Conservation (phyloP, 1,140 invertebrate genomes). For the Tetragnatha versicolor region DNA sequence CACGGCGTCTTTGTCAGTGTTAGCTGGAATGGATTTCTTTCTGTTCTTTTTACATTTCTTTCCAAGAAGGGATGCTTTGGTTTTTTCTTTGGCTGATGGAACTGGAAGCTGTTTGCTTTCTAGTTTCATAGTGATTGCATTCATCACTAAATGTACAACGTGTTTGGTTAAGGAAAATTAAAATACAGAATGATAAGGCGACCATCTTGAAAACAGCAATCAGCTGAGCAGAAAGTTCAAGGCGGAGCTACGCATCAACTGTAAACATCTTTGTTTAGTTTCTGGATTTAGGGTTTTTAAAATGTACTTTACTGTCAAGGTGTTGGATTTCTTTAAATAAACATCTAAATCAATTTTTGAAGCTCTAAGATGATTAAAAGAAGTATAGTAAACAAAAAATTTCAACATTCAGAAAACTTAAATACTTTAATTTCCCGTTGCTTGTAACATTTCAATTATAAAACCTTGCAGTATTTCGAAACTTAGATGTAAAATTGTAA, state of each 20-base stretch:
- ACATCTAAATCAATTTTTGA: too few relatives aligned
- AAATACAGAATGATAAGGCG: conserved; percentile 25
- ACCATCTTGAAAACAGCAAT: conserved; percentile 53
- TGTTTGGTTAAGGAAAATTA: conserved; percentile 36
- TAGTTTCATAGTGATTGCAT: conserved; percentile 52
- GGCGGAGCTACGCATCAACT: conserved; percentile 43
- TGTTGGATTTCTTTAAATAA: too few relatives aligned
- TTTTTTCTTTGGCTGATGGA: conserved; percentile 20
- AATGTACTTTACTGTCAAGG: too few relatives aligned
- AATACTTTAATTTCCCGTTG: too few relatives aligned
- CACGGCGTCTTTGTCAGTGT: conserved; percentile 53
- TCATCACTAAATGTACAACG: conserved; percentile 41
- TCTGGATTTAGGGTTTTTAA: too few relatives aligned
- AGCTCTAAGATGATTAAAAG: too few relatives aligned
- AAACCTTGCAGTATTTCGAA: too few relatives aligned
- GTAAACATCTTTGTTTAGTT: conserved; percentile 34
- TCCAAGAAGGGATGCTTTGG: neutral
- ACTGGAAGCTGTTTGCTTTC: conserved; percentile 39
- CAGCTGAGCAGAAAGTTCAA: conserved; percentile 48
- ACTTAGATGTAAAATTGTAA: too few relatives aligned
- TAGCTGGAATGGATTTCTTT: conserved; percentile 32
- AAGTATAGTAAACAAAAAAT: too few relatives aligned
- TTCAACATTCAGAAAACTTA: too few relatives aligned
- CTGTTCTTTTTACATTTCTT: conserved; percentile 34
- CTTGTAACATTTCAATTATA: too few relatives aligned